phyloP scores from a whole-genome alignment of 1,140 invertebrate genomes.

The Magallana ariakensis region DNA sequence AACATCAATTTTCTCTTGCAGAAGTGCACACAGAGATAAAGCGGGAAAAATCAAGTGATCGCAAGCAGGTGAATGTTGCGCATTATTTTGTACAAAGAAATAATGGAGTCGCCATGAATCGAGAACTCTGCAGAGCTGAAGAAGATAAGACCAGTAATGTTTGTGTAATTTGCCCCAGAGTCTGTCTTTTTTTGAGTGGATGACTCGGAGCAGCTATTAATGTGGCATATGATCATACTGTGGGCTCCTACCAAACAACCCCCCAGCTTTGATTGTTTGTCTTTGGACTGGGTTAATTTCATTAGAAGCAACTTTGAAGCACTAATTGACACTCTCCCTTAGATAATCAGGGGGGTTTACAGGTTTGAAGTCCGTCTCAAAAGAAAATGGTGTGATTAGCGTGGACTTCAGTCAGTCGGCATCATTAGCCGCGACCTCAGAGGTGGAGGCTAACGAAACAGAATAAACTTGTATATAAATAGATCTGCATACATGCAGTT shows the following conservation, averaged over 20 bases:
- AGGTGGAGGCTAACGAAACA: neutral
- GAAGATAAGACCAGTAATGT: neutral
- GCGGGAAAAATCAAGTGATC: neutral
- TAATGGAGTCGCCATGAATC: neutral
- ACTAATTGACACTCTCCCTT: conserved; percentile 1
- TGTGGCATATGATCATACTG: conserved; percentile 11
- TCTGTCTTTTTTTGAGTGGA: neutral
- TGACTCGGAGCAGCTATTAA: conserved; percentile 9
- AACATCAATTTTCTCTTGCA: conserved; percentile 19
- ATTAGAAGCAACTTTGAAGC: conserved; percentile 18
- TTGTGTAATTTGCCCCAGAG: neutral
- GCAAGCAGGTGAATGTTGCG: conserved; percentile 14
- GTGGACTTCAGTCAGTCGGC: neutral
- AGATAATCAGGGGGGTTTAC: conserved; percentile 19
- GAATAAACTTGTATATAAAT: conserved; percentile 2
- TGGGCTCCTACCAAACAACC: neutral
- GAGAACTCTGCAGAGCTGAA: neutral
- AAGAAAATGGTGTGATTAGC: neutral
- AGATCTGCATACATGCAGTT: neutral
- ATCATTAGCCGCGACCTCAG: neutral
- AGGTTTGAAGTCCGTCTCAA: conserved; percentile 25
- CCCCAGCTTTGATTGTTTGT: conserved; percentile 26
- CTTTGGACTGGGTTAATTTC: conserved; percentile 9
- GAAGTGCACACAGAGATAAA: neutral
- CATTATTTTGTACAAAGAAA: neutral